A percentile compares a stretch with the other conserved stretches of the same genome.
These are phyloP conservation scores for Bucorvus abyssinicus DNA, from an alignment of 2,797 vertebrate species.

Conservation along the genomic window DNA sequence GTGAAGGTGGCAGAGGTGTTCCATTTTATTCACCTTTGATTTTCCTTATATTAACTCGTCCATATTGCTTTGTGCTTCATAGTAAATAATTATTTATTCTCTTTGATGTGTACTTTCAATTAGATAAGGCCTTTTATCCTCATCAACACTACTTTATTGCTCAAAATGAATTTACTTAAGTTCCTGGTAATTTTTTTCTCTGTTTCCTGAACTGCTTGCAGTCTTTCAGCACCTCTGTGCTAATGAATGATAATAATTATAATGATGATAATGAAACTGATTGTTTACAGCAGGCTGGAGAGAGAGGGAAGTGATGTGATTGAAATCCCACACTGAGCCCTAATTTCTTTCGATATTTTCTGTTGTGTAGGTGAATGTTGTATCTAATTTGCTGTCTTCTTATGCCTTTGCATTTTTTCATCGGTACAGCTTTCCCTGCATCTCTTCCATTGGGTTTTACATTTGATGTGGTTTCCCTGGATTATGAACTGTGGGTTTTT, in stretches of 20 bases:
- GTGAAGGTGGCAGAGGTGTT: neutral
- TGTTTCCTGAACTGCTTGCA: neutral
- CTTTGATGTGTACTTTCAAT: neutral
- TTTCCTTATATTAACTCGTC: neutral
- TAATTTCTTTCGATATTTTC: neutral
- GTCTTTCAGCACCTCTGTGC: neutral
- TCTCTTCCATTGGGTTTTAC: neutral
- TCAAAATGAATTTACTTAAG: neutral
- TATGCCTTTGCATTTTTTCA: neutral
- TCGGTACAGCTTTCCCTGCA: neutral
- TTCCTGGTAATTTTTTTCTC: neutral
- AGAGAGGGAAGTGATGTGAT: neutral
- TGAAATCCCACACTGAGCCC: neutral
- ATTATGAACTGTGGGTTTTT: neutral
- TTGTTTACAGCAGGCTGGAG: neutral
- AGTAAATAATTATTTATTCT: neutral
- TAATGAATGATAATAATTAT: neutral
- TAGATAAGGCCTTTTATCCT: neutral
- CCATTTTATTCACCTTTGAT: neutral
- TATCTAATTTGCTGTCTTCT: neutral
- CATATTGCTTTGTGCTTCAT: neutral
- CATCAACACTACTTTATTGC: neutral
- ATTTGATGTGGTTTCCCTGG: neutral
- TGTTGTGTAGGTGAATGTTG: neutral
- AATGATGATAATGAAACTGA: neutral